Evolutionary conservation across 2,113 vertebrate genomes (phyloP), one percentile per base, ranked within the genome.

Genomic region (Oophaga pumilio): DNA sequence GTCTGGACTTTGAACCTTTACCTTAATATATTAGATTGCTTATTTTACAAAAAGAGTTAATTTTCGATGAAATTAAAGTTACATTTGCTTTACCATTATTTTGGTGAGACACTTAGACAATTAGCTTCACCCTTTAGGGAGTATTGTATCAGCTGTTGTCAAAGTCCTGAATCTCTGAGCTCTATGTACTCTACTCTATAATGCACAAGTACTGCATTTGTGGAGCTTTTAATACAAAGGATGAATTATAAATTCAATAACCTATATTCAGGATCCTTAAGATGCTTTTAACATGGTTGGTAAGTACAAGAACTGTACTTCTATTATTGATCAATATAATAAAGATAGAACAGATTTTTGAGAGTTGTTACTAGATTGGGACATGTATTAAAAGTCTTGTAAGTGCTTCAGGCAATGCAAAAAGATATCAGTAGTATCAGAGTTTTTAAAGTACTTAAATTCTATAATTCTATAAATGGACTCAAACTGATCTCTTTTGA

Each of bases 231-330:
- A 24, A 56, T 53, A 24, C 50, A 56, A 15, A n/a, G 12, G n/a
- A 77, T 77, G 76, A 24, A 77, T 56, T 53, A 77, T 52, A 50
- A 52, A 77, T 77, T 77, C 76, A 74, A 74, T 74, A 74, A 50
- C 71, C 43, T 50, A 74, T 50, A 18, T 22, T 74, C 8, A 22
- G 33, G 71, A 50, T 74, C 43, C 71, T 74, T 33, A 50, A 74
- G 71, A 74, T 74, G 71, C 71, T 74, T 74, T 74, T 74, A 74
- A 74, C 43, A 50, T 13, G 0, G 43, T 8, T 50, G 20, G 18
- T 74, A 74, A 74, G 71, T 74, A 50, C 71, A 74, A 43, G 49
- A 50, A 18, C 71, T 74, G 71, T 3, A 74, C 18, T 74, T 73
- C 43, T 74, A 1, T 74, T 50, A 74, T 74, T 74, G 71, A 50